These are phyloP conservation scores for Ibycter americanus DNA, from an alignment of 2,797 vertebrate species.

Conservation along the genomic window DNA sequence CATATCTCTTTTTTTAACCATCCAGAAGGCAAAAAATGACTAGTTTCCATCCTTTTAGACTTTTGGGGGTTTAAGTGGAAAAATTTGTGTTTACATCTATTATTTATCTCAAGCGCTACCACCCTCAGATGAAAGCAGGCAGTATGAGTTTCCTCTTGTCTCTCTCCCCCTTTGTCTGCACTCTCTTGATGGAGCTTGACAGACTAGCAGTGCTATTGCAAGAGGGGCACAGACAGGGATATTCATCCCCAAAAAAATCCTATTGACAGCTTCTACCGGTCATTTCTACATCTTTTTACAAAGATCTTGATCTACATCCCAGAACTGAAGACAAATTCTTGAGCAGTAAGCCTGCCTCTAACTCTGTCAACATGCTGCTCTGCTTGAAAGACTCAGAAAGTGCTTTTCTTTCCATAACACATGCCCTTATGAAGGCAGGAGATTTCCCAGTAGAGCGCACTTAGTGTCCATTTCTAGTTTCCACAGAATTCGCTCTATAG, in stretches of 20 bases:
- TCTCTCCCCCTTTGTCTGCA: neutral
- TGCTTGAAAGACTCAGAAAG: neutral
- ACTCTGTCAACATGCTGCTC: neutral
- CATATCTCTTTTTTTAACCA: neutral
- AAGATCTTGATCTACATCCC: neutral
- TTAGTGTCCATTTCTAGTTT: neutral
- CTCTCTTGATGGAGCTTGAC: neutral
- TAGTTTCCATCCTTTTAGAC: neutral
- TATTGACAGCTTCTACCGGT: neutral
- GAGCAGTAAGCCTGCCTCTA: neutral
- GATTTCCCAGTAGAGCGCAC: neutral
- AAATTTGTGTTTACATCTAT: neutral
- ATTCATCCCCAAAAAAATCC: neutral
- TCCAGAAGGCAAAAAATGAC: neutral
- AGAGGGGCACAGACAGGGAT: neutral
- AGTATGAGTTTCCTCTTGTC: neutral
- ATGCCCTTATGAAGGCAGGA: neutral
- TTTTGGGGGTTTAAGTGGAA: neutral
- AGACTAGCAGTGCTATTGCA: neutral
- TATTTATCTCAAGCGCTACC: neutral
- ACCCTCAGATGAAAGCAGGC: neutral
- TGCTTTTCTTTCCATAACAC: neutral
- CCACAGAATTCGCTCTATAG: neutral
- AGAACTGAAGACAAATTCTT: neutral
- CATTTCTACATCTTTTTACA: neutral